Percentiles rank a stretch among this genome's conserved stretches.
Evolutionary conservation across 2,113 vertebrate genomes (phyloP).

Genomic region (Fregetta grallaria): DNA sequence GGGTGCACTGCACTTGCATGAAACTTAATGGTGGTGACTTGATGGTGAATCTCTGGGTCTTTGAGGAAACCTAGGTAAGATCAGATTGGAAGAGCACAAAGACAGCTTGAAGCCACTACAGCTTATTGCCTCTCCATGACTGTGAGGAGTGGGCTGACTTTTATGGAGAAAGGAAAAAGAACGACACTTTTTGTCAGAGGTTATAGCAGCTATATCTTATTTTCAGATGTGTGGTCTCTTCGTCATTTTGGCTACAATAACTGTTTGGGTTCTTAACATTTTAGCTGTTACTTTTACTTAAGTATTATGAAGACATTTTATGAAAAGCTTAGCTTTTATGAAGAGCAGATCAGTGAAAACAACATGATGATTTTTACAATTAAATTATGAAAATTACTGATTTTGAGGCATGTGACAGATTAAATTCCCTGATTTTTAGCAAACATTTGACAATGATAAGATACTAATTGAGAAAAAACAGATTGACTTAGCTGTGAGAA

Average conservation of each 20-base stretch:
- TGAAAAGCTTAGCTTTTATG: background rate
- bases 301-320: background rate
- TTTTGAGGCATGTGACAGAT: background rate
- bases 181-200: background rate
- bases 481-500: background rate
- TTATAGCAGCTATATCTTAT: background rate
- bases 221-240: background rate
- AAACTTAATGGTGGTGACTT: background rate
- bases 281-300: background rate
- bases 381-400: background rate
- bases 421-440: background rate
- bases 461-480: background rate
- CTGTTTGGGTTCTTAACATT: background rate
- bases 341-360: background rate
- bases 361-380: background rate
- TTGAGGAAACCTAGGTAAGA: background rate
- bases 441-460: background rate
- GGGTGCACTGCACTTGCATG: rapidly evolving
- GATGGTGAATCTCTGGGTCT: background rate
- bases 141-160: background rate
- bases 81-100: background rate
- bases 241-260: background rate
- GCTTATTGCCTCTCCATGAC: rapidly evolving
- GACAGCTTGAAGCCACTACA: background rate
- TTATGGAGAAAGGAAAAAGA: background rate